phyloP scores from a whole-genome alignment of 2,113 vertebrate genomes.

The Brachyhypopomus occidentalis region DNA sequence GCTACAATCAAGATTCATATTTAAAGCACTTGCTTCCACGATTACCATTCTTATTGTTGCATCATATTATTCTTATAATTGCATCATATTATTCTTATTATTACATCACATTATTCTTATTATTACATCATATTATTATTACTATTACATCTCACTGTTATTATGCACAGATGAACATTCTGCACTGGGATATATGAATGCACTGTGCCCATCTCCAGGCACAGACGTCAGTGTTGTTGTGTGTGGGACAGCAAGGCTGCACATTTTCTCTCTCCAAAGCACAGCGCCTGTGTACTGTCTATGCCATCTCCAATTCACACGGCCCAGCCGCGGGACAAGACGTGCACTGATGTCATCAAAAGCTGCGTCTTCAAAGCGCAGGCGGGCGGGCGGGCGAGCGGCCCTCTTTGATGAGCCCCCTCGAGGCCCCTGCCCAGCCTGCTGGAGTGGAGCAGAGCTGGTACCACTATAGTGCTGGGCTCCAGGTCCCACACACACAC shows the following conservation, averaged over 20 bases:
- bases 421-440: slow-evolving; percentile 59
- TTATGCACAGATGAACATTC: slow-evolving; percentile 40
- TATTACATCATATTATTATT: too few species aligned
- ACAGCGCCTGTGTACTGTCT: slow-evolving; percentile 34
- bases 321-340: slow-evolving; percentile 56
- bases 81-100: too few species aligned
- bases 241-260: slow-evolving; percentile 13
- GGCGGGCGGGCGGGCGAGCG: slow-evolving; percentile 53
- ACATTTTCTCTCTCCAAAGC: neutral
- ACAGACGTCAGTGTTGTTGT: slow-evolving; percentile 3
- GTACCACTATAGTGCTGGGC: slow-evolving; percentile 65
- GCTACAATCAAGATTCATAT: too few species aligned
- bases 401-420: slow-evolving; percentile 72
- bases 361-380: slow-evolving; percentile 66
- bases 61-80: too few species aligned
- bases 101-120: too few species aligned
- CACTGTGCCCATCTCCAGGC: slow-evolving; percentile 5
- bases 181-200: neutral
- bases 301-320: slow-evolving; percentile 59
- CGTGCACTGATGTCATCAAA: slow-evolving; percentile 73
- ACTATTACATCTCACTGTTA: neutral
- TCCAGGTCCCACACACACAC: slow-evolving; percentile 53
- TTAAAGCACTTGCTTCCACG: too few species aligned
- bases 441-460: slow-evolving; percentile 64
- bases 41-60: too few species aligned